A percentile compares a stretch with the other conserved stretches of the same genome.
These are phyloP conservation scores for Dicyrtomina minuta DNA, from an alignment of 2,888 invertebrate genomes.

Conservation along the genomic window DNA sequence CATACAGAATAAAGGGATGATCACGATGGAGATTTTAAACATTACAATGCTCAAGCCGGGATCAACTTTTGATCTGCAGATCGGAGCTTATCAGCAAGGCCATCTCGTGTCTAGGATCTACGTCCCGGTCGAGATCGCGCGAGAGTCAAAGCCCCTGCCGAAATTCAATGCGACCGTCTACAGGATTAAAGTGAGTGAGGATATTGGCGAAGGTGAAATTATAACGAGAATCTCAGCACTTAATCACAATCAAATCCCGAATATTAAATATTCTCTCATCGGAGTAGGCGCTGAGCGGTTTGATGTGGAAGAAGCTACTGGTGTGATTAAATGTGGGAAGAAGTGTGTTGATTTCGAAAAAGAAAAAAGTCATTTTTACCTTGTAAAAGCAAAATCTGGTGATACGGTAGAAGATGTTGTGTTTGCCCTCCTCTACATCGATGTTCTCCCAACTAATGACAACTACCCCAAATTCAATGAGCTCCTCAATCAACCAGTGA, in stretches of 20 bases:
- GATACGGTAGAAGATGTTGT: slow-evolving; percentile 48
- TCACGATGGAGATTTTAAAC: slow-evolving; percentile 50
- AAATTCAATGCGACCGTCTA: slow-evolving; percentile 68
- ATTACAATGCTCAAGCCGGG: slow-evolving; percentile 50
- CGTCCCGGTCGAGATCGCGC: slow-evolving; percentile 49
- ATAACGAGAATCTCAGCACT: slow-evolving; percentile 45
- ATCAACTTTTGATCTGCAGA: slow-evolving; percentile 48
- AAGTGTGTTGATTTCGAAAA: slow-evolving; percentile 50
- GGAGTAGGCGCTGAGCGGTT: slow-evolving; percentile 78
- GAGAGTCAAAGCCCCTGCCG: slow-evolving; percentile 45
- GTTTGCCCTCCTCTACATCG: slow-evolving; percentile 47
- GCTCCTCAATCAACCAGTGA: not conserved
- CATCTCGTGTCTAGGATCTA: slow-evolving; percentile 48
- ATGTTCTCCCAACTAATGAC: slow-evolving; percentile 46
- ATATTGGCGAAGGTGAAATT: slow-evolving; percentile 59
- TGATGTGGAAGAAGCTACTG: slow-evolving; percentile 67
- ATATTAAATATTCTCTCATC: slow-evolving; percentile 69
- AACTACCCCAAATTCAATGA: slow-evolving; percentile 53
- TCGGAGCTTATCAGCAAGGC: slow-evolving; percentile 50
- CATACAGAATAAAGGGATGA: slow-evolving; percentile 49
- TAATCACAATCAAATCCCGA: slow-evolving; percentile 48
- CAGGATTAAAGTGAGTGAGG: slow-evolving; percentile 73
- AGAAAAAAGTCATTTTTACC: slow-evolving; percentile 50
- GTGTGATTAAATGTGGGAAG: slow-evolving; percentile 63
- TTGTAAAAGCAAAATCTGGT: slow-evolving; percentile 49